Evolutionary conservation across 2,888 invertebrate genomes (phyloP), one percentile per base, ranked within the genome.

Genomic region (Mactromeris polynyma): DNA sequence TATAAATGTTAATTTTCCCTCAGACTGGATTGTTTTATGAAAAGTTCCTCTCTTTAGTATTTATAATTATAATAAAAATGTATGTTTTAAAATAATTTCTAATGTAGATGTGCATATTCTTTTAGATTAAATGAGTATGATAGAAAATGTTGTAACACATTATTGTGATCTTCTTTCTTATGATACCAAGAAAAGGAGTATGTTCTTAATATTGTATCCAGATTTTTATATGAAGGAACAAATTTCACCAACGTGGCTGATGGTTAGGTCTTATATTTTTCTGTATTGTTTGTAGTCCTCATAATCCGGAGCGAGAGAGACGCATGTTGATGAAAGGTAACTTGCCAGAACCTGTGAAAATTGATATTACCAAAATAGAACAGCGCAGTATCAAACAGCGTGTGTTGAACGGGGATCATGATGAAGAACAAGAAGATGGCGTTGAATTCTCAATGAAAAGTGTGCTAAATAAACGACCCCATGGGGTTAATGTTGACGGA

Each of bases 271-370:
- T 26, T 1, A 64, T 26, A 2, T 21, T 33, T 81, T 81, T 4
- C 31, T 36, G 21, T 36, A 77, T 77, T 77, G 6, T 77, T 90
- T 94, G 31, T 92, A 96, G 96, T 4, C 96, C 96, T 40, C 97
- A 97, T 91, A 95, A 96, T 89, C 95, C 96, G n/a, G 96, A 96
- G 79, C 89, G 93, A 38, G 95, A 96, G 80, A 94, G 96, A 69
- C 90, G 92, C 19, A 93, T 96, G 91, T 94, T 96, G 81, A 88
- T 96, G 84, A 87, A 88, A 7, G 94, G 94, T 17, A 94, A 93
- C 36, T 91, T 96, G 33, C 96, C 96, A 26, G 95, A 95, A 54
- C 94, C 94, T 83, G 80, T 95, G 79, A 93, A 94, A 91, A 90
- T 94, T 21, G 94, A 94, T 42, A 89, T 93, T 19, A 90, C 92